Percentiles rank a stretch among this genome's conserved stretches.
phyloP scores from a whole-genome alignment of 2,113 vertebrate species.

The Phrynocephalus versicolor region DNA sequence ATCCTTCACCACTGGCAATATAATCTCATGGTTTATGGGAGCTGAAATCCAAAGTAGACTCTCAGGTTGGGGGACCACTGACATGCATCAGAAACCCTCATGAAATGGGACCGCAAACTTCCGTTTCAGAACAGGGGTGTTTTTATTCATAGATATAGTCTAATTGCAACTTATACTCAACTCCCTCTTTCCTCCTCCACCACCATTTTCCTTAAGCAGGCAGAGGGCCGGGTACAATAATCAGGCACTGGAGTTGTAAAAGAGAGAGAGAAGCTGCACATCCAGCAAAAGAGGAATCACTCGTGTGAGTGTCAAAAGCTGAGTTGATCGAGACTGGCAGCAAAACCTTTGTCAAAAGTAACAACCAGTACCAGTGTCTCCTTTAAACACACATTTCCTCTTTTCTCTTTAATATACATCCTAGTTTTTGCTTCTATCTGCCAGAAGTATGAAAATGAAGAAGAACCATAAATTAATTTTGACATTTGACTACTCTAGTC shows the following conservation, averaged over 20 bases:
- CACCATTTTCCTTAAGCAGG: fast-evolving
- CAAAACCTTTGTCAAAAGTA: conserved; percentile 33
- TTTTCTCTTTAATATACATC: neutral
- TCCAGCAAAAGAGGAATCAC: neutral
- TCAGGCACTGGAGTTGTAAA: neutral
- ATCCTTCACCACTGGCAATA: too few species aligned
- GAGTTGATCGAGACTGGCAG: neutral
- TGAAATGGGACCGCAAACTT: neutral
- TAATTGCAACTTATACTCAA: neutral
- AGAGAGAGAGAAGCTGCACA: neutral
- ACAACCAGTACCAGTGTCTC: neutral
- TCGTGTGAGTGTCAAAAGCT: conserved; percentile 4
- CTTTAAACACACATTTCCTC: conserved; percentile 19
- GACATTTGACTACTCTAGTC: conserved; percentile 72
- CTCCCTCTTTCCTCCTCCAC: neutral
- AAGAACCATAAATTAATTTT: conserved; percentile 58
- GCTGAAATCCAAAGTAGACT: too few species aligned
- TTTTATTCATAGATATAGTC: neutral
- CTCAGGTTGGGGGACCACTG: neutral
- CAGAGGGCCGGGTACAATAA: neutral
- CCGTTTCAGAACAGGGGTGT: too few species aligned
- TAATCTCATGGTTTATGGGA: too few species aligned
- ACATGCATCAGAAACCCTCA: neutral
- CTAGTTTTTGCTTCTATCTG: conserved; percentile 40
- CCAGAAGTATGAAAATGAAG: conserved; percentile 39